phyloP scores from a whole-genome alignment of 2,797 vertebrate genomes.

The Dromococcyx pavoninus region DNA sequence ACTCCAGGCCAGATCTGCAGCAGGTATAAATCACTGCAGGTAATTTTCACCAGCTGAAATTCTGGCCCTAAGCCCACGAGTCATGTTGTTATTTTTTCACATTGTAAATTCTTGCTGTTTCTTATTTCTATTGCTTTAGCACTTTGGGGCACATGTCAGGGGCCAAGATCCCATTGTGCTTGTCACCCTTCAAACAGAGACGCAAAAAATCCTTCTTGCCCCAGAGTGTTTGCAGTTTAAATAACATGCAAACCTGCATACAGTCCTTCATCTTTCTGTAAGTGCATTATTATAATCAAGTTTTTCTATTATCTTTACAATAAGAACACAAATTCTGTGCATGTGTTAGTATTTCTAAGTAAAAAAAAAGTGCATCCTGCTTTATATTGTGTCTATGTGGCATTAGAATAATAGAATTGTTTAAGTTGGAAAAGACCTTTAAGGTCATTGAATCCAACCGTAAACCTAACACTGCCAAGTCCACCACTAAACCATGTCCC shows the following conservation, averaged over 20 bases:
- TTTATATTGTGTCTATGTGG: background rate
- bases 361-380: background rate
- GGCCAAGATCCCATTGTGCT: background rate
- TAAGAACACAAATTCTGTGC: background rate
- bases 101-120: slow-evolving; percentile 66
- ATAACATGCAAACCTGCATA: background rate
- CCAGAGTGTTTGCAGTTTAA: background rate
- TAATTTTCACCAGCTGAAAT: slow-evolving; percentile 65
- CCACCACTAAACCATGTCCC: no score
- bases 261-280: background rate
- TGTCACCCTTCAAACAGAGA: background rate
- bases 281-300: background rate
- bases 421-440: no score
- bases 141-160: slow-evolving; percentile 2
- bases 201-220: background rate
- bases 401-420: background rate
- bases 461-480: no score
- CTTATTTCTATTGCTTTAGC: slow-evolving; percentile 52
- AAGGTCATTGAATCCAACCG: no score
- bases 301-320: background rate
- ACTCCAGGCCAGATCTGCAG: slow-evolving; percentile 39
- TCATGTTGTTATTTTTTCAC: slow-evolving; percentile 63
- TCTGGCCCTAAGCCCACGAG: slow-evolving; percentile 37
- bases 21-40: slow-evolving; percentile 65
- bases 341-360: background rate